These are phyloP conservation scores for Asteroscopus sphinx DNA, from an alignment of 2,888 invertebrate genomes.

Conservation along the genomic window DNA sequence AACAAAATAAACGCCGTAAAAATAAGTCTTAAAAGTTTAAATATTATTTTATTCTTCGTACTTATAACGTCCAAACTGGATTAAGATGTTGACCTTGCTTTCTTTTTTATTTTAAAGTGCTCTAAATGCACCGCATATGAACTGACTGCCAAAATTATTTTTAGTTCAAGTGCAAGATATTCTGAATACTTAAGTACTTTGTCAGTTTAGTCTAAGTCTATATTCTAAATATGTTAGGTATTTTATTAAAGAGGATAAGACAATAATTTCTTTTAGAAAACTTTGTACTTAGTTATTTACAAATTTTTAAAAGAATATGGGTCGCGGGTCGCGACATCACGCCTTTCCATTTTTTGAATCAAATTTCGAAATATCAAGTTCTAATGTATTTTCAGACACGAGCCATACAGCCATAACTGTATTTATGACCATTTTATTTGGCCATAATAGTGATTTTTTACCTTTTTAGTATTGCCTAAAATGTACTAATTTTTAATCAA, in stretches of 20 bases:
- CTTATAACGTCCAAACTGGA: slow-evolving; percentile 7
- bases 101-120: slow-evolving; percentile 18
- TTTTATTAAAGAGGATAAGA: neutral
- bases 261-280: slow-evolving; percentile 7
- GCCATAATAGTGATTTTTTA: too few species aligned
- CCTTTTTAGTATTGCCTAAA: too few species aligned
- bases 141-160: slow-evolving; percentile 29
- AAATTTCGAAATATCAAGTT: too few species aligned
- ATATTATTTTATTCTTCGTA: slow-evolving; percentile 6
- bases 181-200: slow-evolving; percentile 11
- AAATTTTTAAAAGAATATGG: too few species aligned
- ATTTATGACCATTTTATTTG: too few species aligned
- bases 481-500: too few species aligned
- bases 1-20: slow-evolving; percentile 4
- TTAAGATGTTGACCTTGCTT: slow-evolving; percentile 26
- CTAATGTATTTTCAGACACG: too few species aligned
- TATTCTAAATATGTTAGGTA: slow-evolving; percentile 7
- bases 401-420: too few species aligned
- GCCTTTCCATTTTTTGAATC: too few species aligned
- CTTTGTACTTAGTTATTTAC: too few species aligned
- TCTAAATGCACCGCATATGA: slow-evolving; percentile 21
- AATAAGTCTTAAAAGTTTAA: slow-evolving; percentile 1
- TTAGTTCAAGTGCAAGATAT: slow-evolving; percentile 33
- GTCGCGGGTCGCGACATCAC: too few species aligned
- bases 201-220: slow-evolving; percentile 26